These are phyloP conservation scores for Magallana angulata DNA, from an alignment of 1,140 invertebrate genomes.

Conservation along the genomic window DNA sequence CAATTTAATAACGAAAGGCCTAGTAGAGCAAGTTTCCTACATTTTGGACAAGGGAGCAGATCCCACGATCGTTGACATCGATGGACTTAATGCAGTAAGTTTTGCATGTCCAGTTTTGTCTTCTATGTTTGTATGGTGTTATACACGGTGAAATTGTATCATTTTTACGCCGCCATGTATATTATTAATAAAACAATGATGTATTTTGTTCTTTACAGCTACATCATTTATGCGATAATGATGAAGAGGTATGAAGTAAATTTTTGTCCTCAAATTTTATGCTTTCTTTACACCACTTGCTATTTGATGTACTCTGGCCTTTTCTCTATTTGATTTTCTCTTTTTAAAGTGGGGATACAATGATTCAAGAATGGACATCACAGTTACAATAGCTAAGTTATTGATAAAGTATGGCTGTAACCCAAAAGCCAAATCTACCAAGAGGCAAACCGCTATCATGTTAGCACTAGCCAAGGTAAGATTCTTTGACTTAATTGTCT, in stretches of 20 bases:
- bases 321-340: background rate
- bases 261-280: too few species aligned
- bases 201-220: conserved; percentile 61
- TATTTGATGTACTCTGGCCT: background rate
- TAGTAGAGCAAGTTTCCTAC: conserved; percentile 78
- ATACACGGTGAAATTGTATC: too few species aligned
- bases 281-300: too few species aligned
- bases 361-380: conserved; percentile 60
- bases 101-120: background rate
- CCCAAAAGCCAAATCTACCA: conserved; percentile 71
- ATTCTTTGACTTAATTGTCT: too few species aligned
- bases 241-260: background rate
- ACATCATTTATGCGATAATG: conserved; percentile 74
- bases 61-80: conserved; percentile 77
- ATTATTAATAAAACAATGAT: too few species aligned
- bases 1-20: conserved; percentile 71
- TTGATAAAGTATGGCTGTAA: conserved; percentile 78
- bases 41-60: conserved; percentile 79
- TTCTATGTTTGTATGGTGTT: too few species aligned
- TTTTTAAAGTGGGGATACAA: background rate
- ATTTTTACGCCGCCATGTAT: too few species aligned
- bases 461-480: conserved; percentile 77
- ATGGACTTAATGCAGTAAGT: conserved; percentile 80
- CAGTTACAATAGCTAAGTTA: conserved; percentile 76
- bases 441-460: conserved; percentile 77